A percentile compares a stretch with the other conserved stretches of the same genome.
phyloP scores from a whole-genome alignment of 2,113 vertebrate species.

The Argyrosomus japonicus region DNA sequence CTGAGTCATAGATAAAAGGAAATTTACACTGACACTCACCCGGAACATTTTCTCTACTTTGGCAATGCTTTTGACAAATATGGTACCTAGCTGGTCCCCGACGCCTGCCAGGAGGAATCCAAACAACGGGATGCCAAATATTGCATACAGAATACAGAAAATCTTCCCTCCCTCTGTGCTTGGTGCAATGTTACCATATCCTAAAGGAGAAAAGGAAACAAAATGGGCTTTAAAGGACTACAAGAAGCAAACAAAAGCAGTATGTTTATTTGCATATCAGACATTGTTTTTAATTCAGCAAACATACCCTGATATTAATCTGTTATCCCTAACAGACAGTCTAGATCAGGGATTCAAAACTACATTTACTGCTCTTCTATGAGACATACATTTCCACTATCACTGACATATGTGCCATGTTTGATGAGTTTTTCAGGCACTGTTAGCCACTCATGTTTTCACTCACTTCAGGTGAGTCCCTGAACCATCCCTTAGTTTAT shows the following conservation, averaged over 20 bases:
- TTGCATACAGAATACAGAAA: constrained; percentile 97
- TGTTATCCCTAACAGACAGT: neutral
- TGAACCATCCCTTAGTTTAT: no score
- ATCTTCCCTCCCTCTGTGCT: constrained; percentile 96
- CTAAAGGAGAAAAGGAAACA: constrained; percentile 71
- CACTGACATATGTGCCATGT: no score
- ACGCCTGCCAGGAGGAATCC: constrained; percentile 96
- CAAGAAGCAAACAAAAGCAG: neutral
- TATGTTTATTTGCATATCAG: no score
- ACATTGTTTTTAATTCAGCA: neutral
- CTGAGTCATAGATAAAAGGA: neutral
- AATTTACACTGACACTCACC: constrained; percentile 83
- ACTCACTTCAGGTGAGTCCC: no score
- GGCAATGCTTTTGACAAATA: constrained; percentile 96
- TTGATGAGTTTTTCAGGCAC: no score
- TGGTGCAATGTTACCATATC: constrained; percentile 96
- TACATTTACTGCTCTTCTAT: no score
- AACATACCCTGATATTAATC: neutral
- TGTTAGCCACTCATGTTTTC: no score
- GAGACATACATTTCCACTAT: no score
- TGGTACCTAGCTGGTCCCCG: constrained; percentile 97
- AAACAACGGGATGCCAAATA: constrained; percentile 97
- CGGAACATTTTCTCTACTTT: constrained; percentile 96
- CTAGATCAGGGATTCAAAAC: neutral
- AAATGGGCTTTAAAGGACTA: neutral